Base-by-base conservation (phyloP, 2,113 vertebrate species). In the Centropus bengalensis region DNA sequence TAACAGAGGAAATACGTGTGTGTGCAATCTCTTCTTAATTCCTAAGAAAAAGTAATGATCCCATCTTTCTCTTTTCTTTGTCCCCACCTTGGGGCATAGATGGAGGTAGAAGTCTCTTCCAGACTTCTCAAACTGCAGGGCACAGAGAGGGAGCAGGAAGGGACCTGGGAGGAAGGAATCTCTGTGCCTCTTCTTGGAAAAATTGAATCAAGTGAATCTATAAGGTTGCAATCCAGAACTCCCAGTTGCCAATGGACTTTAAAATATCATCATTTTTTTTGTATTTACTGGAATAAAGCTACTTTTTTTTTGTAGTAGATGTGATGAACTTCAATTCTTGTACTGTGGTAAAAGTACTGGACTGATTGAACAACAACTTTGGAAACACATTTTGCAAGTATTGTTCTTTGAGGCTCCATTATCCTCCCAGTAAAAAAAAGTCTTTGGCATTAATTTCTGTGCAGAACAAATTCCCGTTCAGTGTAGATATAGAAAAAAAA, bases 61-160 rank as follows among this genome's bases (percentile, higher is more conserved):
- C 22, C 24, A 7, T 5, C 6, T 67, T 51, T 49, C 51, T 22
- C 18, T 78, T 79, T 33, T 3, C 52, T 47, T 40, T 80, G 32
- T 10, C 28, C 42, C 71, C 12, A 3, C 5, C 14, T 52, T 4
- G 21, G 2, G 17, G 10, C 4, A 1, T 12, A n/a, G 7, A 7
- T 32, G 17, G 40, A 51, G 69, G 8, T 64, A 64, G 74, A 12
- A 23, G 49, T 18, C 8, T 36, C 13, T 44, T 66, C 40, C 79
- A 85, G 6, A 30, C 63, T 66, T n/a, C 28, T 32, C 16, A 12
- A 27, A 28, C 51, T 27, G 21, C 49, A 14, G 26, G 55, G 12
- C 22, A 14, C 26, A 5, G 20, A 36, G 44, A 40, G 12, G 16
- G 8, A 49, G 30, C 23, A 24, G 38, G 23, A 59, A n/a, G 56